Evolutionary conservation across 2,113 vertebrate genomes (phyloP), one percentile per base, ranked within the genome.

Genomic region (Tor tambroides): DNA sequence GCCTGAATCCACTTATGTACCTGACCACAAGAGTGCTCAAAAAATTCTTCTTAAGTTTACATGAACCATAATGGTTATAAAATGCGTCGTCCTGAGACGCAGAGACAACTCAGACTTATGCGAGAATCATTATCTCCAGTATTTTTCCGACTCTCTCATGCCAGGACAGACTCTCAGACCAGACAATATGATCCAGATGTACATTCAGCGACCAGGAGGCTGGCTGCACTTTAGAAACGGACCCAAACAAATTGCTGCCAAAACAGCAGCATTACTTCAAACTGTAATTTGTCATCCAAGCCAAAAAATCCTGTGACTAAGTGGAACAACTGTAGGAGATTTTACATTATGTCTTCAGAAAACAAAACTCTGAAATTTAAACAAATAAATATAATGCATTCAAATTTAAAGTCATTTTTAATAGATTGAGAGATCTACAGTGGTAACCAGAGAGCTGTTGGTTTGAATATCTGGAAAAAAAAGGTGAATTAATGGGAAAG

Each of bases 151-250:
- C 85, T 90, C 86, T 77, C 79, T 72, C 67, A 84, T 92, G 94
- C 94, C 94, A 95, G 88, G 35, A 91, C 85, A 85, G 91, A 91
- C 91, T 92, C 89, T 89, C 87, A 87, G 89, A 89, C 88, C 87
- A 90, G 82, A 87, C 91, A 85, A 93, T 90, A 87, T 80, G 79
- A 92, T 94, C 93, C 94, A 95, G 95, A 95, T 95, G 94, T 94
- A 91, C 91, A 89, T 85, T 86, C 88, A 74, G 91, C 88, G 80
- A 87, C 83, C 87, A 85, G 78, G 65, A 87, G 77, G 80, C 38
- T 59, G 49, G 80, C 89, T 87, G 86, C 49, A 77, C 63, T 89
- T 56, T 30, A 89, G 87, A 91, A 88, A 90, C 81, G 12, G 28
- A 76, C 59, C 75, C 72, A 74, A 59, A 80, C 67, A 80, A 85